These are phyloP conservation scores for Habrosyne pyritoides DNA, from an alignment of 2,888 invertebrate genomes.

Conservation along the genomic window DNA sequence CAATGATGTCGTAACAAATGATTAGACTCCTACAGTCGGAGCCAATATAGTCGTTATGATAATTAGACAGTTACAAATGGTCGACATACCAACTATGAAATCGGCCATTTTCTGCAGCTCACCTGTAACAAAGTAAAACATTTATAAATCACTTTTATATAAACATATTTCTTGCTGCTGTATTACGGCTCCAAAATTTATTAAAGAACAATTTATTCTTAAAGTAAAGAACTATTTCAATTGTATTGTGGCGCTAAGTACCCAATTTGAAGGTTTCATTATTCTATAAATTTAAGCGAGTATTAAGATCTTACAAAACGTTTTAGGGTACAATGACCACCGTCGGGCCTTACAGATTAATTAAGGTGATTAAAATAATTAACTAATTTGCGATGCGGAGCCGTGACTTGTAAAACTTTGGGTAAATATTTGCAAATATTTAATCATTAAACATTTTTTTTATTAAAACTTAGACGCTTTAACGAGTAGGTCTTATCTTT, in stretches of 20 bases:
- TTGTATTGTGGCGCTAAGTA: not conserved
- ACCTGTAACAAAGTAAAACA: conserved; percentile 56
- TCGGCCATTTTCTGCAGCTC: conserved; percentile 26
- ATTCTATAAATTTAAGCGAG: not conserved
- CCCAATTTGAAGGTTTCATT: not conserved
- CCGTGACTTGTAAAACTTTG: not conserved
- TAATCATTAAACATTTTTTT: not conserved
- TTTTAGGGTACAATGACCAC: not conserved
- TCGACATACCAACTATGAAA: conserved; percentile 28
- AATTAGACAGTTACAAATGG: conserved; percentile 23
- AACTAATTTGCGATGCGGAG: conserved; percentile 1
- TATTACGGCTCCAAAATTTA: not conserved
- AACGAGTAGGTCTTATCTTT: not conserved
- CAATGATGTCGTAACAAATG: conserved; percentile 13
- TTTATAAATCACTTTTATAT: not conserved
- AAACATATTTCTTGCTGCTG: not conserved
- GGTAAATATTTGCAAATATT: not conserved
- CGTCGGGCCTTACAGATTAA: conserved; percentile 7
- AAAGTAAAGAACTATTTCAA: not conserved
- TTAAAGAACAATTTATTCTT: not conserved
- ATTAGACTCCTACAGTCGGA: conserved; percentile 27
- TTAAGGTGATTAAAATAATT: conserved; percentile 11
- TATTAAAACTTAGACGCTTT: not conserved
- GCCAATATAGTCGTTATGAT: conserved; percentile 14
- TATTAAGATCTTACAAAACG: not conserved